Evolutionary conservation across 2,113 vertebrate genomes (phyloP).

Genomic region (Eolophus roseicapilla): DNA sequence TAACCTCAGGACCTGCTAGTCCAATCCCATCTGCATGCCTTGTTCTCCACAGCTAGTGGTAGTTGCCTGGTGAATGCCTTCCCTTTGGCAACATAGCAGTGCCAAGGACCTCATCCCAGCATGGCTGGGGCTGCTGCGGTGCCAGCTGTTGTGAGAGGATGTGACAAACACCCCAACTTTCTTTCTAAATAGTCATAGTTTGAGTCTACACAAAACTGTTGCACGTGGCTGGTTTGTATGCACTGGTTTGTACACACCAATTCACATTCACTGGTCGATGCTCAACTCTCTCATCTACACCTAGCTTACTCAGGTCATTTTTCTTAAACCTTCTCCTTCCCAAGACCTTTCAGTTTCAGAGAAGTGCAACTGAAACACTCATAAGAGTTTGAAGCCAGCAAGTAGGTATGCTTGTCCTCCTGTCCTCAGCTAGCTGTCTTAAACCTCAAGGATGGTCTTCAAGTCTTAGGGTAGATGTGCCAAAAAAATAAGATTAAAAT

Average conservation of each 20-base stretch:
- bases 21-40: not conserved
- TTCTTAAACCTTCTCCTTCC: not conserved
- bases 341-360: not conserved
- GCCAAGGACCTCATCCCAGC: not conserved
- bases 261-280: not conserved
- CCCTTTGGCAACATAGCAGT: not conserved
- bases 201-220: not conserved
- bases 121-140: accelerated
- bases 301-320: not conserved
- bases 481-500: not conserved
- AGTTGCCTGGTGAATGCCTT: not conserved
- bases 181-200: not conserved
- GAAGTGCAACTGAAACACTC: not conserved
- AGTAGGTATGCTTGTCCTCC: not conserved
- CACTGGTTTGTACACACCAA: not conserved
- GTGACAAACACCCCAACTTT: not conserved
- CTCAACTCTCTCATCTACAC: not conserved
- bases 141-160: not conserved
- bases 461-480: not conserved
- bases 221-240: not conserved
- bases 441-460: not conserved
- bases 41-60: not conserved
- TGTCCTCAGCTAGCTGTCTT: not conserved
- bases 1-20: not conserved
- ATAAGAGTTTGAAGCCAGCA: not conserved